phyloP scores from a whole-genome alignment of 2,888 invertebrate genomes.

The Synanthedon myopaeformis region DNA sequence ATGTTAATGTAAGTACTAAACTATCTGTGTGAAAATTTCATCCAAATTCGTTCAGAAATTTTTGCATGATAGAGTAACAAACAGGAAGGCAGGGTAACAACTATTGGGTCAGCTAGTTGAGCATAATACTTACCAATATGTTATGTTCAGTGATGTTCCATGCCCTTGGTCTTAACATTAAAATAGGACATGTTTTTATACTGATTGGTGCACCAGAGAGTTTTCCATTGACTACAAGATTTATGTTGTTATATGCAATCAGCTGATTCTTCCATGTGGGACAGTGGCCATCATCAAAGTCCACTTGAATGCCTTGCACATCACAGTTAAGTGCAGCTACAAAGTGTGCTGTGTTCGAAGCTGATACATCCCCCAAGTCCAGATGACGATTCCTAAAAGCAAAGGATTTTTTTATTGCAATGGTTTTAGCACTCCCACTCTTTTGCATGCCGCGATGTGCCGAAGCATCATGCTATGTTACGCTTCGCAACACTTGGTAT shows the following conservation, averaged over 20 bases:
- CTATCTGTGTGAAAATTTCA: too few species aligned
- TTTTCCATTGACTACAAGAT: slow-evolving; percentile 62
- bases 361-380: slow-evolving; percentile 75
- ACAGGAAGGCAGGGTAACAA: too few species aligned
- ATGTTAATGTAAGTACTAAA: too few species aligned
- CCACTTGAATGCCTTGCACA: slow-evolving; percentile 73
- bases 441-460: too few species aligned
- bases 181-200: slow-evolving; percentile 67
- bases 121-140: slow-evolving; percentile 49
- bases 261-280: slow-evolving; percentile 79
- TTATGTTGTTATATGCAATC: slow-evolving; percentile 72
- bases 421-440: too few species aligned
- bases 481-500: too few species aligned
- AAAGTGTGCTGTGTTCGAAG: slow-evolving; percentile 71
- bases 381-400: slow-evolving; percentile 67
- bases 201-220: slow-evolving; percentile 59
- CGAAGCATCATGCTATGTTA: too few species aligned
- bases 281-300: slow-evolving; percentile 80
- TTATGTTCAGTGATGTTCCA: slow-evolving; percentile 81
- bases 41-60: too few species aligned
- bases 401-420: too few species aligned
- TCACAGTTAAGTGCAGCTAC: slow-evolving; percentile 63
- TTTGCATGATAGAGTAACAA: too few species aligned
- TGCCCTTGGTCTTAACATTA: slow-evolving; percentile 78
- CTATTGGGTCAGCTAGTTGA: too few species aligned